A percentile compares a stretch with the other conserved stretches of the same genome.
phyloP scores from a whole-genome alignment of 2,113 vertebrate species.

The Lophochroa leadbeateri region DNA sequence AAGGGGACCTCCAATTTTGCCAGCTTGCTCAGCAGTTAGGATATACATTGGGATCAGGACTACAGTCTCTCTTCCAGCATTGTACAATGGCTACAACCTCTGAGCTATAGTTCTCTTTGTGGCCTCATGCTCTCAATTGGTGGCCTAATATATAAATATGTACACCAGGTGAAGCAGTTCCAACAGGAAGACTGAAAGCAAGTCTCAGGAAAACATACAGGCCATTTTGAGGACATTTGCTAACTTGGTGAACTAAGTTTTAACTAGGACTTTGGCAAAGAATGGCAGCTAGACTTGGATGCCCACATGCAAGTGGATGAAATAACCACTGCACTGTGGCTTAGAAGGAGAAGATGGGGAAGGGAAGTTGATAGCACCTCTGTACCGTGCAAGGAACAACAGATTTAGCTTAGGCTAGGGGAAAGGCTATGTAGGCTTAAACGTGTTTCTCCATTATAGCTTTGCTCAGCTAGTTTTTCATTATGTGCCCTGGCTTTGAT shows the following conservation, averaged over 20 bases:
- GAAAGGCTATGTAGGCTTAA: background rate
- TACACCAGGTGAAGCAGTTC: background rate
- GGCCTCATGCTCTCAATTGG: background rate
- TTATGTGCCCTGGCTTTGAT: background rate
- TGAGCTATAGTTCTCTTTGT: background rate
- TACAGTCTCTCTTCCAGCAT: background rate
- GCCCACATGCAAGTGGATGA: background rate
- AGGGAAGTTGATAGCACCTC: background rate
- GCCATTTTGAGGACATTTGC: background rate
- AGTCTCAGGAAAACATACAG: background rate
- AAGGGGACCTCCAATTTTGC: background rate
- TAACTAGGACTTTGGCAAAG: background rate
- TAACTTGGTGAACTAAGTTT: background rate
- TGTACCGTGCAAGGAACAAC: background rate
- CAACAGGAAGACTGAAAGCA: background rate
- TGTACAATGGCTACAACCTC: background rate
- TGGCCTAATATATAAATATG: background rate
- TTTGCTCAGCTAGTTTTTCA: background rate
- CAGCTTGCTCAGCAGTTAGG: background rate
- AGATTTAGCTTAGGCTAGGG: background rate
- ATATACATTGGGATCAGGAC: background rate
- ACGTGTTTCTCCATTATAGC: background rate
- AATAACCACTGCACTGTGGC: background rate
- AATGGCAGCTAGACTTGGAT: background rate
- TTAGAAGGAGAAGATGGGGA: background rate